Evolutionary conservation across 2,797 vertebrate species (phyloP).

Genomic region (Furcifer pardalis): DNA sequence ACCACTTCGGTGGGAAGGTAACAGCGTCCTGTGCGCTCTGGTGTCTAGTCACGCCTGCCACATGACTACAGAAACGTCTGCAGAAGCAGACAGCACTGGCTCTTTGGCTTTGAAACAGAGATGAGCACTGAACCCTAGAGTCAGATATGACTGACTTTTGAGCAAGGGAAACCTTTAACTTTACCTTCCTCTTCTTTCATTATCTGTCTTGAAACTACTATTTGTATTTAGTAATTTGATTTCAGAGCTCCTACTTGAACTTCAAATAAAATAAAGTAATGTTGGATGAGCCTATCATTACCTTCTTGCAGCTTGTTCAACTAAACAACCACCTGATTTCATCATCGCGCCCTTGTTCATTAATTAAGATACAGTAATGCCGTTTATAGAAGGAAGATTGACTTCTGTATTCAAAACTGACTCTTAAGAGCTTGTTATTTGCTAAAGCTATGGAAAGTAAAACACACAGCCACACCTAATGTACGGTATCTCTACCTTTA

Average conservation of each 20-base stretch:
- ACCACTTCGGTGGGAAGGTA: too few relatives aligned
- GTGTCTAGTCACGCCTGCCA: too few relatives aligned
- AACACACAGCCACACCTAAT: neutral
- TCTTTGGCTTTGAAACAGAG: too few relatives aligned
- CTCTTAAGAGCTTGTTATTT: neutral
- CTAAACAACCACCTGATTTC: neutral
- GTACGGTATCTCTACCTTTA: conserved; percentile 1
- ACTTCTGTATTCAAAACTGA: neutral
- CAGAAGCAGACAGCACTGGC: too few relatives aligned
- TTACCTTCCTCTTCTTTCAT: too few relatives aligned
- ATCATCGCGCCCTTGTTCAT: neutral
- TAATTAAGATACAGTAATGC: neutral
- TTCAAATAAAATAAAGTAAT: neutral
- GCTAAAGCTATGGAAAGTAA: conserved; percentile 18
- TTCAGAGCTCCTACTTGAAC: neutral
- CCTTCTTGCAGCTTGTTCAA: neutral
- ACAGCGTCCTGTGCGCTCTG: too few relatives aligned
- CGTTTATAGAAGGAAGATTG: neutral
- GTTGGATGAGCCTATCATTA: neutral
- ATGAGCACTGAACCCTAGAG: too few relatives aligned
- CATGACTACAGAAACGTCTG: too few relatives aligned
- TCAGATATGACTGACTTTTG: too few relatives aligned
- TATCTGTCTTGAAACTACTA: conserved; percentile 13
- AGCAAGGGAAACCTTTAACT: too few relatives aligned
- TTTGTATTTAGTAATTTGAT: neutral